Percentiles rank a stretch among this genome's conserved stretches.
Conservation (phyloP, 2,113 vertebrate genomes). For the Sinosuthora webbiana region DNA sequence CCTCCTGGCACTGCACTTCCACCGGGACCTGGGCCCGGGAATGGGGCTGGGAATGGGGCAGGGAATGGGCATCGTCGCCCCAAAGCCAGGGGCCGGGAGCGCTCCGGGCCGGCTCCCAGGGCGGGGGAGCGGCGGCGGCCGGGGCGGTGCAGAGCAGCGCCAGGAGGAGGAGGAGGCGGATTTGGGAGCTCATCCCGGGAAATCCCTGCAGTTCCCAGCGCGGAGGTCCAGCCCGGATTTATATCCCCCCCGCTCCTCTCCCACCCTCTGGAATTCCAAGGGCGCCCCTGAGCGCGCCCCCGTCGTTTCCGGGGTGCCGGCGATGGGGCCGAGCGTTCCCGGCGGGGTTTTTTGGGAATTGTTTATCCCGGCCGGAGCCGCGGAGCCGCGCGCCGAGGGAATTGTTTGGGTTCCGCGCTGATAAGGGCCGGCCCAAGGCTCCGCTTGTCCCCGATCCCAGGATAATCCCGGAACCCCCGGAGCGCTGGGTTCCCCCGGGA, state of each 20-base stretch:
- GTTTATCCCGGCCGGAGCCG: neutral
- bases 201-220: neutral
- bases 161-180: neutral
- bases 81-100: rapidly evolving
- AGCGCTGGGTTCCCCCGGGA: neutral
- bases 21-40: rapidly evolving
- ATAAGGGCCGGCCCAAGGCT: neutral
- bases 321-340: neutral
- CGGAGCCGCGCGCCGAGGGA: neutral
- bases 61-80: rapidly evolving
- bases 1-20: neutral
- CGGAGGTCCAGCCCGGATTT: rapidly evolving
- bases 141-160: neutral
- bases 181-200: neutral
- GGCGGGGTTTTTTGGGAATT: neutral
- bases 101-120: neutral
- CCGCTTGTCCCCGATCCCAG: neutral
- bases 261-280: neutral
- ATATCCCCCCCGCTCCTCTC: neutral
- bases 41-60: rapidly evolving
- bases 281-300: neutral
- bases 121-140: rapidly evolving
- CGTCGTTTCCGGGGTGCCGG: neutral
- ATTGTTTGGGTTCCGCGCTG: neutral
- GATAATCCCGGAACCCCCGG: neutral